Percentiles rank a stretch among this genome's conserved stretches.
These are phyloP conservation scores for Latrodectus elegans DNA, from an alignment of 2,888 invertebrate genomes.

Conservation along the genomic window DNA sequence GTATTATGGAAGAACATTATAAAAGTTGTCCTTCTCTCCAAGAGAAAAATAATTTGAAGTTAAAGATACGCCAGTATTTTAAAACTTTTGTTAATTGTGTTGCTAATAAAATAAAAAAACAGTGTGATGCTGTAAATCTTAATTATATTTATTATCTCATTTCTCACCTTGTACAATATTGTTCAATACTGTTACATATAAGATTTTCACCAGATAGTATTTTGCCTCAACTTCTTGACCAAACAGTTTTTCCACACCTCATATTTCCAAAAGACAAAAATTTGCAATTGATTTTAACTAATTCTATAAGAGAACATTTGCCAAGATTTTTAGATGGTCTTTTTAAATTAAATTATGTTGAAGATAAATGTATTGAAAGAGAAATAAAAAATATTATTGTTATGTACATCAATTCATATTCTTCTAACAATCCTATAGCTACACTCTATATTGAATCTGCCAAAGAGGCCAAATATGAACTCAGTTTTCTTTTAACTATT, in stretches of 20 bases:
- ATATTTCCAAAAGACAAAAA: slow-evolving; percentile 47
- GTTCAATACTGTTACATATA: slow-evolving; percentile 44
- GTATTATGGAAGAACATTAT: slow-evolving; percentile 28
- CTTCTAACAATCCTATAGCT: slow-evolving; percentile 29
- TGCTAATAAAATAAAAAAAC: slow-evolving; percentile 11
- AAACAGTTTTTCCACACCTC: slow-evolving; percentile 21
- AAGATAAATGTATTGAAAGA: slow-evolving; percentile 41
- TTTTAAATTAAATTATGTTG: slow-evolving; percentile 43
- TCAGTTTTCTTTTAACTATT: slow-evolving; percentile 30
- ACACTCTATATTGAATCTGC: slow-evolving; percentile 30
- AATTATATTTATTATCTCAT: slow-evolving; percentile 49
- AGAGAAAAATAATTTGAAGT: slow-evolving; percentile 18
- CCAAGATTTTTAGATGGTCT: slow-evolving; percentile 37
- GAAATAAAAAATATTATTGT: slow-evolving; percentile 40
- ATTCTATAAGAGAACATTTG: slow-evolving; percentile 42
- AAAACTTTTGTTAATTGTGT: slow-evolving; percentile 23
- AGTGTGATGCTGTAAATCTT: not conserved
- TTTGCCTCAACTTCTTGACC: slow-evolving; percentile 43
- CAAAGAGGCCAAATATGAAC: slow-evolving; percentile 11
- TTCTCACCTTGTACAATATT: slow-evolving; percentile 41
- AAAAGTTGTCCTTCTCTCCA: slow-evolving; percentile 12
- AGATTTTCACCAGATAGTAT: slow-evolving; percentile 16
- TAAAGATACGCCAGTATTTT: slow-evolving; percentile 24
- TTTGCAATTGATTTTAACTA: slow-evolving; percentile 16
- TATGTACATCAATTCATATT: slow-evolving; percentile 8